Base-by-base conservation (phyloP, 1,140 invertebrate genomes). In the Euwallacea similis region DNA sequence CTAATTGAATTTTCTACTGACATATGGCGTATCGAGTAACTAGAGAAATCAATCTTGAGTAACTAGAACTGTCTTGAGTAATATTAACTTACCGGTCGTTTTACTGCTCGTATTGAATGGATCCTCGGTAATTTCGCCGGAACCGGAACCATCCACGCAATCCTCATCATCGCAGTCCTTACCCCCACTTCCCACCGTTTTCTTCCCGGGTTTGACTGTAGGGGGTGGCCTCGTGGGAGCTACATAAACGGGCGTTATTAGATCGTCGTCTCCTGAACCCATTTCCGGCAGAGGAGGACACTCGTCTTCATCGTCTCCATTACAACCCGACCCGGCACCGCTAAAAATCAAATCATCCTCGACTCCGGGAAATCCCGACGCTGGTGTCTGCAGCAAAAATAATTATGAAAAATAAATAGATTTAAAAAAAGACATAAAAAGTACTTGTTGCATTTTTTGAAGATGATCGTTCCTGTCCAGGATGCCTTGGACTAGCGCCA, bases 191-290 rank as follows among this genome's bases (percentile, higher is more conserved):
- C 80, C 73, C 79, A 54, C 73, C 79, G 53, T 75, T 71, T 66
- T 70, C 13, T 61, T 66, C 78, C 80, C 70, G 10, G 77, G 73
- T 75, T 85, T 88, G 55, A 84, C 85, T 9, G 84, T 85, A 11
- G 87, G 87, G 15, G 91, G 89, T 67, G 89, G 86, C 72, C 87
- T 87, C 21, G 93, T 94, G 6, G 92, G 89, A 15, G 93, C 91
- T 10, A 94, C 90, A 82, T 95, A 96, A 0, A 96, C 93, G 0
- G 94, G 94, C 0, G 94, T 97, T 62, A 97, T 95, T 11, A 97
- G 85, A 79, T 96, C 93, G 80, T 95, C 93, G 77, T 92, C 92
- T 58, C 92, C 92, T 62, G 91, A 90, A 46, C 90, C 91, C 11
- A 89, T 87, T 75, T 94, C 92, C 60, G 91, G 92, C 47, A 91